Evolutionary conservation across 1,140 invertebrate genomes (phyloP), one percentile per base, ranked within the genome.

Genomic region (Leptopilina boulardi): DNA sequence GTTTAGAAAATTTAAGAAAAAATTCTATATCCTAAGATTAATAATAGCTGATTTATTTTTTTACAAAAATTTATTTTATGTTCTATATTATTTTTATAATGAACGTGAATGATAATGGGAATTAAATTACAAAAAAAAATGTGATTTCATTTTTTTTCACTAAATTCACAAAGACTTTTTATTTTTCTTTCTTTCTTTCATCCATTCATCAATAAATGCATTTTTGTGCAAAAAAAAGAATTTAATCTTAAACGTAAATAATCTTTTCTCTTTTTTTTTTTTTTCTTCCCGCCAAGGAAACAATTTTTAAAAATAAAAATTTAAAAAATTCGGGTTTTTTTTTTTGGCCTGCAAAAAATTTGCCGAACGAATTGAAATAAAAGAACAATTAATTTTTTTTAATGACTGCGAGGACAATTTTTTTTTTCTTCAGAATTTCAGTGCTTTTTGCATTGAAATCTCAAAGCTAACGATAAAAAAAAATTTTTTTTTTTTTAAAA

Each of bases 261-360:
- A 30, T 0, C 1, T 66, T 6, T n/a, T 2, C 8, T 11, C 23
- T 21, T 9, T 13, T 66, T 66, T 66, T 15, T n/a, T n/a, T n/a
- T n/a, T n/a, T n/a, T n/a, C n/a, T n/a, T n/a, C n/a, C n/a, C n/a
- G n/a, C n/a, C n/a, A n/a, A 66, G 21, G 6, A 30, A 66, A 26
- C 6, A 13, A 13, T 59, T 26, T 4, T 8, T 9, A 59, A 23
- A 56, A 3, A 21, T 18, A 2, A 66, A 3, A 13, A 15, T 30
- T 66, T 30, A 15, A 1, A 8, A 51, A 66, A n/a, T 30, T 66
- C 59, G 59, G 15, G 30, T 30, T 66, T 66, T 30, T 66, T 66
- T 30, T 66, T 66, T 30, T 66, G 30, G 26, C 59, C 59, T 30
- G 59, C 59, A 66, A 66, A 66, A 66, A 30, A n/a, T n/a, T 66